phyloP scores from a whole-genome alignment of 2,888 invertebrate species.

The Xestia xanthographa region DNA sequence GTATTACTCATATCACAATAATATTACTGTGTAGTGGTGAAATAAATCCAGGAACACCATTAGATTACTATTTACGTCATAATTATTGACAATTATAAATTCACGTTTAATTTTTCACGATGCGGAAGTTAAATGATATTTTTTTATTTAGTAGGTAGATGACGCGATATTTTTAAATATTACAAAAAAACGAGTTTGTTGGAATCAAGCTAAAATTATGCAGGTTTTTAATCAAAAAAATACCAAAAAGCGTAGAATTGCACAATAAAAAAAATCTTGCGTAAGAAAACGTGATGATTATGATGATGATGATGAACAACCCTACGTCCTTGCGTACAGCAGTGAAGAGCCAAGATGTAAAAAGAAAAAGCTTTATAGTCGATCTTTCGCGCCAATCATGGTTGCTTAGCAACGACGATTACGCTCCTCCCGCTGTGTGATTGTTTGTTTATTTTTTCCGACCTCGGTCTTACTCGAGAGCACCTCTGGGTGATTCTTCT shows the following conservation, averaged over 20 bases:
- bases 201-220: background rate
- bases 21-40: slow-evolving; percentile 15
- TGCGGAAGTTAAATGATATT: slow-evolving; percentile 8
- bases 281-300: slow-evolving; percentile 45
- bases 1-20: slow-evolving; percentile 11
- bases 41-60: slow-evolving; percentile 22
- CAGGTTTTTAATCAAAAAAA: background rate
- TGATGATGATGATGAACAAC: background rate
- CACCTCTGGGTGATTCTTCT: slow-evolving; percentile 32
- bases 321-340: background rate
- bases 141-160: background rate
- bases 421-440: slow-evolving; percentile 5
- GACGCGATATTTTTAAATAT: slow-evolving; percentile 18
- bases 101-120: slow-evolving; percentile 22
- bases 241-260: slow-evolving; percentile 37
- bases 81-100: background rate
- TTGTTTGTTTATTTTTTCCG: slow-evolving; percentile 52
- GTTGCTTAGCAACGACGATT: slow-evolving; percentile 56
- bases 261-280: slow-evolving; percentile 58
- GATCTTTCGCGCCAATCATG: slow-evolving; percentile 36
- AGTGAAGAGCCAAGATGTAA: background rate
- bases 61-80: slow-evolving; percentile 3
- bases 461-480: slow-evolving; percentile 38
- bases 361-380: background rate
- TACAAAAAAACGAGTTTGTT: background rate